phyloP scores from a whole-genome alignment of 2,888 invertebrate genomes.

The Gastracanthus pulcherrimus region DNA sequence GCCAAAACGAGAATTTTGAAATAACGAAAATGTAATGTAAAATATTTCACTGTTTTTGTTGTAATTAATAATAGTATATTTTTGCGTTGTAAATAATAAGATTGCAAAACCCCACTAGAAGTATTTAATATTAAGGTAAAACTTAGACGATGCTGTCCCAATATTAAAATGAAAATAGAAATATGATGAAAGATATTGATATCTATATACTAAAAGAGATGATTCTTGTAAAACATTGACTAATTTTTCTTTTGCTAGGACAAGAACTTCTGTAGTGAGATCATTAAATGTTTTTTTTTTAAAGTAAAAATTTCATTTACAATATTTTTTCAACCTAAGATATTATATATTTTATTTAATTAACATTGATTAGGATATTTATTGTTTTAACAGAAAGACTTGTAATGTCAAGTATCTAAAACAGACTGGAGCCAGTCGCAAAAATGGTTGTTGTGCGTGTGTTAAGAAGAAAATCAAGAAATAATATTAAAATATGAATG shows the following conservation, averaged over 20 bases:
- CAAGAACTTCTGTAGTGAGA: background rate
- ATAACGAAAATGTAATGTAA: constrained; percentile 47
- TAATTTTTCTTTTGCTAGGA: constrained; percentile 2
- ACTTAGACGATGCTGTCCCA: constrained; percentile 22
- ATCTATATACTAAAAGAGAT: constrained; percentile 30
- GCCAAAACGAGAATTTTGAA: constrained; percentile 33
- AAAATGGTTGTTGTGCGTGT: constrained; percentile 53
- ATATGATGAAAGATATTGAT: constrained; percentile 31
- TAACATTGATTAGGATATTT: constrained; percentile 38
- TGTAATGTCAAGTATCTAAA: constrained; percentile 34
- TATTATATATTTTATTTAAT: constrained; percentile 24
- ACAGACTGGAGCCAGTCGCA: constrained; percentile 40
- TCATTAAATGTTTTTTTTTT: constrained; percentile 14
- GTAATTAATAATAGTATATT: constrained; percentile 63
- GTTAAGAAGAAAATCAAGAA: constrained; percentile 55
- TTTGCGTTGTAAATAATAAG: constrained; percentile 65
- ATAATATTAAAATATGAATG: constrained; percentile 20
- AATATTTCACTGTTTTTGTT: constrained; percentile 62
- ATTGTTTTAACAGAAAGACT: constrained; percentile 54
- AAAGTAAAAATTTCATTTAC: background rate
- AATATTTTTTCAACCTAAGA: background rate
- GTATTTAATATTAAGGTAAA: constrained; percentile 39
- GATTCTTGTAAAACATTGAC: constrained; percentile 23
- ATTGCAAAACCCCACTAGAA: constrained; percentile 60
- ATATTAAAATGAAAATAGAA: constrained; percentile 53